These are phyloP conservation scores for Melolontha melolontha DNA, from an alignment of 2,888 invertebrate species.

Conservation along the genomic window DNA sequence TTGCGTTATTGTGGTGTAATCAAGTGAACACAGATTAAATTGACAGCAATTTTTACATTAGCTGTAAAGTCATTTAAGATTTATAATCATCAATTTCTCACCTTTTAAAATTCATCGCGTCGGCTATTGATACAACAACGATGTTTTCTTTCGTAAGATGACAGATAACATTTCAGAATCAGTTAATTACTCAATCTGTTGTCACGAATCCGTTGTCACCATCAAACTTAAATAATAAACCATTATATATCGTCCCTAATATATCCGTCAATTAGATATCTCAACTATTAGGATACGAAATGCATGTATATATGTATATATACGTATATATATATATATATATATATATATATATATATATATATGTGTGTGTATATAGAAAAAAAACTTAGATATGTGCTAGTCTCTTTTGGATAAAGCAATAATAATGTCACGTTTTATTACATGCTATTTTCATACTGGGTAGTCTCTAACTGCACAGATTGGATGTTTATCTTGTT, in stretches of 20 bases:
- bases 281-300: neutral
- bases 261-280: conserved; percentile 29
- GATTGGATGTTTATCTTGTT: conserved; percentile 35
- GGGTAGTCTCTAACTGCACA: conserved; percentile 26
- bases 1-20: too few species aligned
- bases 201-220: conserved; percentile 29
- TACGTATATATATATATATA: too few species aligned
- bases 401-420: conserved; percentile 16
- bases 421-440: conserved; percentile 24
- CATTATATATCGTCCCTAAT: conserved; percentile 21
- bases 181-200: conserved; percentile 33
- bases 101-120: conserved; percentile 15
- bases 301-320: neutral
- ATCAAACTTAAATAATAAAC: neutral
- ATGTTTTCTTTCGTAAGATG: conserved; percentile 21
- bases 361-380: neutral
- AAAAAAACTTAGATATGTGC: conserved; percentile 3
- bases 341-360: too few species aligned
- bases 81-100: conserved; percentile 17
- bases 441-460: conserved; percentile 19
- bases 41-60: neutral
- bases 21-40: too few species aligned
- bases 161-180: conserved; percentile 28
- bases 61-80: neutral
- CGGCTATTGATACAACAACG: conserved; percentile 20